Conservation (phyloP, 1,140 invertebrate species). For the Mamestra configurata region DNA sequence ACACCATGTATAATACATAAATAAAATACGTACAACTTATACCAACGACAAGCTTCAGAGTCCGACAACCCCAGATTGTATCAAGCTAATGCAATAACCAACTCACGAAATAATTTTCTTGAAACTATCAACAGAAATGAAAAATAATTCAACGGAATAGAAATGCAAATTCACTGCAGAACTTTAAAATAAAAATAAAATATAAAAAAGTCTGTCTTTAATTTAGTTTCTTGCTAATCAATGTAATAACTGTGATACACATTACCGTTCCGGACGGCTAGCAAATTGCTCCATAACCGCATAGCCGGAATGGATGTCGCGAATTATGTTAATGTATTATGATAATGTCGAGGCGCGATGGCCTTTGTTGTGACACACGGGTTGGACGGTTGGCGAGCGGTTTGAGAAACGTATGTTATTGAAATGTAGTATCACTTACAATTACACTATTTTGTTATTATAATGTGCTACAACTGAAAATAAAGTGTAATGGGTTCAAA, state of each 20-base stretch:
- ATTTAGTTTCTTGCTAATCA: slow-evolving; percentile 51
- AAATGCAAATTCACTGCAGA: neutral
- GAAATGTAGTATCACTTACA: no score
- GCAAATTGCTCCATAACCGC: slow-evolving; percentile 57
- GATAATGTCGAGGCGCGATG: slow-evolving; percentile 57
- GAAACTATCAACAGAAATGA: neutral
- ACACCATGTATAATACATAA: no score
- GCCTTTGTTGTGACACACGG: slow-evolving; percentile 55
- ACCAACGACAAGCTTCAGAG: neutral
- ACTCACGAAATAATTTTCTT: neutral
- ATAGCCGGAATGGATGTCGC: slow-evolving; percentile 56
- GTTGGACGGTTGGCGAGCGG: neutral
- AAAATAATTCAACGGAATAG: neutral
- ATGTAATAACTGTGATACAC: slow-evolving; percentile 55
- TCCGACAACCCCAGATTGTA: neutral
- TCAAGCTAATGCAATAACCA: neutral
- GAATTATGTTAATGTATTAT: slow-evolving; percentile 67
- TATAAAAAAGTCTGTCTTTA: slow-evolving; percentile 28
- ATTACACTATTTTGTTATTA: no score
- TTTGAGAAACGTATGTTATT: no score
- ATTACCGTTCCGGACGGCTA: slow-evolving; percentile 51
- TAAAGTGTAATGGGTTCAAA: no score
- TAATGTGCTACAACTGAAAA: no score
- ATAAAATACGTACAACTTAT: neutral
- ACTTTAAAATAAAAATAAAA: slow-evolving; percentile 4